A percentile compares a stretch with the other conserved stretches of the same genome.
phyloP scores from a whole-genome alignment of 2,113 vertebrate species.

The Tetrao urogallus region DNA sequence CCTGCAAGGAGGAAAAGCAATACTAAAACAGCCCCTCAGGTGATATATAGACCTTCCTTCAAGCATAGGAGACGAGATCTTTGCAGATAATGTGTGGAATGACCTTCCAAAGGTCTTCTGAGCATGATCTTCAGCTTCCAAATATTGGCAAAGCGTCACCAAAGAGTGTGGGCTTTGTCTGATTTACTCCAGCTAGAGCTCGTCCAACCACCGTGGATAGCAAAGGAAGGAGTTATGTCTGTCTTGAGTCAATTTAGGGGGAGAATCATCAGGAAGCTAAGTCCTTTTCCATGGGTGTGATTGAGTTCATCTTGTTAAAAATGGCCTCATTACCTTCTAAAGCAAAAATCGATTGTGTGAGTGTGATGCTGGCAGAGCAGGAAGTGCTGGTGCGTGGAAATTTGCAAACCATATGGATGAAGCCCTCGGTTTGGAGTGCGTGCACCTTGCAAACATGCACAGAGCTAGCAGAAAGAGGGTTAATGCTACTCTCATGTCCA shows the following conservation, averaged over 20 bases:
- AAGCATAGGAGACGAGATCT: neutral
- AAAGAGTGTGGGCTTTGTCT: neutral
- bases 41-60: neutral
- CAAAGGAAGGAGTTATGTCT: neutral
- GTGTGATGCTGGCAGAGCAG: neutral
- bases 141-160: neutral
- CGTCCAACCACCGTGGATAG: neutral
- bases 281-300: neutral
- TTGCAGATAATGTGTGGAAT: neutral
- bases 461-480: no score
- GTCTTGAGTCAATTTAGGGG: neutral
- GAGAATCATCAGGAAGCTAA: neutral
- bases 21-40: neutral
- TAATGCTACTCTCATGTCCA: neutral
- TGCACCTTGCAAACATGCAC: fast-evolving
- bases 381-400: fast-evolving
- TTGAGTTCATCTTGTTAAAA: neutral
- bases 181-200: neutral
- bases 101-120: neutral
- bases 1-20: neutral
- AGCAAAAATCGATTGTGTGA: neutral
- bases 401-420: fast-evolving
- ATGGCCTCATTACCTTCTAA: neutral
- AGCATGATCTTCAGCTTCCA: neutral
- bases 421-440: fast-evolving